phyloP scores from a whole-genome alignment of 2,888 invertebrate genomes.

The Stegophylla sp. region DNA sequence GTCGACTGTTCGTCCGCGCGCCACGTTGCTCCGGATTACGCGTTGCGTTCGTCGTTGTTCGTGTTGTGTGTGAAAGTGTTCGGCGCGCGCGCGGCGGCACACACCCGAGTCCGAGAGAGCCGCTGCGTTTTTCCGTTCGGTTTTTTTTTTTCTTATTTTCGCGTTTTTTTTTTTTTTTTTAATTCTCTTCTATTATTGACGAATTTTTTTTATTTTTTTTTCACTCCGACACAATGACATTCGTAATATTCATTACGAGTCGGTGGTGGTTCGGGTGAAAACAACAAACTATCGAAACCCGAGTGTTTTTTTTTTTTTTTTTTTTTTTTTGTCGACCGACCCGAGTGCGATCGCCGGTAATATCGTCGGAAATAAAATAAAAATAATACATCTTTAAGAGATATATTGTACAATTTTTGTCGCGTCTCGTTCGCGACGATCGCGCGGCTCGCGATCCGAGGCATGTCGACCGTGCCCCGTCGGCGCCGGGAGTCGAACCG shows the following conservation, averaged over 20 bases:
- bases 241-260: too few relatives aligned
- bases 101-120: not conserved
- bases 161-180: too few relatives aligned
- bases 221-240: too few relatives aligned
- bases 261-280: too few relatives aligned
- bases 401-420: too few relatives aligned
- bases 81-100: conserved; percentile 46
- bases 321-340: not conserved
- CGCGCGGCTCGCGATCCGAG: not conserved
- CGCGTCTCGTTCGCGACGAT: not conserved
- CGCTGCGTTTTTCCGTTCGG: conserved; percentile 3
- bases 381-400: too few relatives aligned
- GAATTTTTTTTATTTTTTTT: too few relatives aligned
- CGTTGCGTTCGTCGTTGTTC: not conserved
- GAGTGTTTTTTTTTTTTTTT: too few relatives aligned
- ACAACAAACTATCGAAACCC: too few relatives aligned
- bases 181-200: not conserved
- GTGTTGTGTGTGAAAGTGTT: conserved; percentile 56
- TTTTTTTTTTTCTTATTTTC: not conserved
- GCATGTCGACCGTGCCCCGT: conserved; percentile 30
- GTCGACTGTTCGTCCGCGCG: conserved; percentile 36
- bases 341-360: too few relatives aligned
- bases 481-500: conserved; percentile 37
- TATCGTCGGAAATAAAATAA: too few relatives aligned
- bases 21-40: conserved; percentile 36